A percentile compares a stretch with the other conserved stretches of the same genome.
phyloP scores from a whole-genome alignment of 2,888 invertebrate genomes.

The Dicycla oo region DNA sequence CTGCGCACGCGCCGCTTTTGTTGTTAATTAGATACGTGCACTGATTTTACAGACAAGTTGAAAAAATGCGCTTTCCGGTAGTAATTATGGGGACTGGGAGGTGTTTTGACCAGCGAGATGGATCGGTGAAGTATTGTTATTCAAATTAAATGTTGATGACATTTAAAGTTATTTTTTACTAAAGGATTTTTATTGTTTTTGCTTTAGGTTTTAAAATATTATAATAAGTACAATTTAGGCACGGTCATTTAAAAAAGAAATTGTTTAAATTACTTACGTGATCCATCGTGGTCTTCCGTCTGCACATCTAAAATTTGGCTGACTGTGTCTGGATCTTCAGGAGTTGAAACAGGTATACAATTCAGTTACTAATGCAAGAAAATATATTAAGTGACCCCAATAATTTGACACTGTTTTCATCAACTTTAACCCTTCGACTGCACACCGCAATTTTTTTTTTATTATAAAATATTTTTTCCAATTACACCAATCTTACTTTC shows the following conservation, averaged over 20 bases:
- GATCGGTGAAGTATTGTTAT: conserved; percentile 41
- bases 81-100: conserved; percentile 42
- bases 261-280: no score
- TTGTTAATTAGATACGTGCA: conserved; percentile 66
- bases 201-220: no score
- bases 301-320: background rate
- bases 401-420: background rate
- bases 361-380: background rate
- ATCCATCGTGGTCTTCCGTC: conserved; percentile 6
- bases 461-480: background rate
- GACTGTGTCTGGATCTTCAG: background rate
- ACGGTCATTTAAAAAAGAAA: background rate
- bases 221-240: background rate
- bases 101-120: conserved; percentile 41
- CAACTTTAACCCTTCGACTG: conserved; percentile 11
- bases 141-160: conserved; percentile 4
- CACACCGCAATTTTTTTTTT: background rate
- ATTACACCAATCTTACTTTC: background rate
- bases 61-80: conserved; percentile 64
- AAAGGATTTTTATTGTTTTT: background rate
- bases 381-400: background rate
- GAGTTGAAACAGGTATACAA: background rate
- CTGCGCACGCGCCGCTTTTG: conserved; percentile 83
- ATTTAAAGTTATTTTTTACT: conserved; percentile 1
- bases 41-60: conserved; percentile 63